Evolutionary conservation across 2,888 invertebrate species (phyloP).

Genomic region (Leucoma salicis): DNA sequence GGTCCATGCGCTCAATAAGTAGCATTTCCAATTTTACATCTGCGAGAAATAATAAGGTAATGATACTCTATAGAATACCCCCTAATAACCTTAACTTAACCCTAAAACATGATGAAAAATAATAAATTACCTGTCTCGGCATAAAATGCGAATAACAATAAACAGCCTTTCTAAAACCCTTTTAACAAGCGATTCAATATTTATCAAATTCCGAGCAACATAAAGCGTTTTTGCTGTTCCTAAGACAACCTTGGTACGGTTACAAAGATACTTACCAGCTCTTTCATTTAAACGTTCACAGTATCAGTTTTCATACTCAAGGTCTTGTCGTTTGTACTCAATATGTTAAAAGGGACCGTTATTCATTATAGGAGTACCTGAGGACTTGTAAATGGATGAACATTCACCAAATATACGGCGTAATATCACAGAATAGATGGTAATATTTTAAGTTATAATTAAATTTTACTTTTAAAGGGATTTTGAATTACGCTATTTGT

Average conservation of each 20-base stretch:
- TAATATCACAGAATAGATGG: no score
- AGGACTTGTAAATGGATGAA: neutral
- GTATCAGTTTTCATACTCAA: neutral
- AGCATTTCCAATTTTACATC: no score
- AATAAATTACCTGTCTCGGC: no score
- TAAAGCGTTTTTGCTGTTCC: neutral
- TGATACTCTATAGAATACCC: no score
- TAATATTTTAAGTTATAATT: conserved; percentile 4
- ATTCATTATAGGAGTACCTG: neutral
- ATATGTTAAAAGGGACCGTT: conserved; percentile 2
- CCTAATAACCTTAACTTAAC: no score
- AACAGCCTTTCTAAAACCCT: neutral
- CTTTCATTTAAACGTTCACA: neutral
- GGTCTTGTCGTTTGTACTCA: neutral
- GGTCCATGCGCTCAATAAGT: no score
- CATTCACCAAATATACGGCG: neutral
- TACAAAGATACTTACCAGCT: neutral
- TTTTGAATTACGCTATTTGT: conserved; percentile 10
- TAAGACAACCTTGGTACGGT: neutral
- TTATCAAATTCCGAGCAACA: neutral
- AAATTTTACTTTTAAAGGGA: neutral
- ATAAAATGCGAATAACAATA: neutral
- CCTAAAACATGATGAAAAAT: no score
- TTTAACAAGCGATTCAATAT: neutral
- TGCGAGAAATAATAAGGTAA: no score